Evolutionary conservation across 1,140 invertebrate species (phyloP), one percentile per base, ranked within the genome.

Genomic region (Dryas iulia): DNA sequence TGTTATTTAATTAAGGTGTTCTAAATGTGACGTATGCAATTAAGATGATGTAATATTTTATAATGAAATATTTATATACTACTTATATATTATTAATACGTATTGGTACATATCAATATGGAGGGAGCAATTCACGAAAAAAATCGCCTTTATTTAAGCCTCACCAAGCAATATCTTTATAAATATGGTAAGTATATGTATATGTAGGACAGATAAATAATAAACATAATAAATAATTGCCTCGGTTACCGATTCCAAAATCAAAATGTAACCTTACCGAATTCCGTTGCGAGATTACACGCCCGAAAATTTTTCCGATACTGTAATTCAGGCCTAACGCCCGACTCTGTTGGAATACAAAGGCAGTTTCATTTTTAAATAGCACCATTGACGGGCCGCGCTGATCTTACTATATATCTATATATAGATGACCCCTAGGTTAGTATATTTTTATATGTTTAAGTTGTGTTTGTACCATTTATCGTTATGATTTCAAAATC

Each of bases 381-480:
- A 87, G 86, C 76, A 69, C 69, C 76, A 84, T 83, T 82, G 79
- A 82, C 74, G 73, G 76, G 70, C 56, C 66, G 62, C 71, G 71
- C 70, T 69, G 76, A 71, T 68, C 67, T 74, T 59, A 75, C 84
- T 87, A 87, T 79, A 89, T 78, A 84, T 89, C 84, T 87, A 87
- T 79, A 89, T 78, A 84, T 89, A 89, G 86, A 82, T 79, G 82
- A 69, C 82, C 83, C 77, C 69, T 77, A 81, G 71, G 76, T 69
- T 28, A 28, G n/a, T 21, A 47, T 47, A 47, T 47, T 47, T 47
- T 47, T 12, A 47, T 47, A 21, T 21, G 18, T 10, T 21, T 47
- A 47, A 21, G 7, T 2, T 47, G 14, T 8, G 14, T 10, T 47
- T 21, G 14, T 21, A 47, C 18, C 39, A 47, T 47, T 47, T 14